Evolutionary conservation across 2,888 invertebrate species (phyloP).

Genomic region (Meganola albula): DNA sequence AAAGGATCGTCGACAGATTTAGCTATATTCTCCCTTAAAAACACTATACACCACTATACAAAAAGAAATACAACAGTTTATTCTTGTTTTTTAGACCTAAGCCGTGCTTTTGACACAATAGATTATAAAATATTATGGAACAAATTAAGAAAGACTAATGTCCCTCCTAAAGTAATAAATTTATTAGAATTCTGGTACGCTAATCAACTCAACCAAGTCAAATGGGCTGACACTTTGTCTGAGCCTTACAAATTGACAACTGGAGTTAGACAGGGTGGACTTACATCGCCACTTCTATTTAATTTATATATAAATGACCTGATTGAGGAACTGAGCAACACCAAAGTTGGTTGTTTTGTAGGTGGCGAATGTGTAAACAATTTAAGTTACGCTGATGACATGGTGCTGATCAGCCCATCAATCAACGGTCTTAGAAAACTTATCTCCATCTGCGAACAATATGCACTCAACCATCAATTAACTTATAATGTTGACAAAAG

Average conservation of each 20-base stretch:
- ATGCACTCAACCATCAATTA: too few relatives aligned
- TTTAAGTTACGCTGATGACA: too few relatives aligned
- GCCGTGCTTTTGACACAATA: background rate
- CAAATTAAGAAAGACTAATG: background rate
- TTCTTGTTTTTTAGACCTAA: background rate
- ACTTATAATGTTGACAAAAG: too few relatives aligned
- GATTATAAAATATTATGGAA: background rate
- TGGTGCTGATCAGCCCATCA: too few relatives aligned
- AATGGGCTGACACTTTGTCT: background rate
- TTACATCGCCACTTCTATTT: background rate
- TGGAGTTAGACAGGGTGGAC: background rate
- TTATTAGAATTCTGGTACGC: background rate
- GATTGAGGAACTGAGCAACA: too few relatives aligned
- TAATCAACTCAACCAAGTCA: background rate
- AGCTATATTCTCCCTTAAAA: constrained; percentile 1
- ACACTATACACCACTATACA: background rate
- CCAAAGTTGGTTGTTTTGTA: too few relatives aligned
- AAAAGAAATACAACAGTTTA: background rate
- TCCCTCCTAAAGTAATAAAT: background rate
- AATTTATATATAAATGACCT: too few relatives aligned
- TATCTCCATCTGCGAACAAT: too few relatives aligned
- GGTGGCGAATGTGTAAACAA: too few relatives aligned
- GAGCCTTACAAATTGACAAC: background rate
- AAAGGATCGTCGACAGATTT: background rate
- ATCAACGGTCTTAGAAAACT: too few relatives aligned